Percentiles rank a stretch among this genome's conserved stretches.
Conservation (phyloP, 2,888 invertebrate species). For the Rhagonycha fulva region DNA sequence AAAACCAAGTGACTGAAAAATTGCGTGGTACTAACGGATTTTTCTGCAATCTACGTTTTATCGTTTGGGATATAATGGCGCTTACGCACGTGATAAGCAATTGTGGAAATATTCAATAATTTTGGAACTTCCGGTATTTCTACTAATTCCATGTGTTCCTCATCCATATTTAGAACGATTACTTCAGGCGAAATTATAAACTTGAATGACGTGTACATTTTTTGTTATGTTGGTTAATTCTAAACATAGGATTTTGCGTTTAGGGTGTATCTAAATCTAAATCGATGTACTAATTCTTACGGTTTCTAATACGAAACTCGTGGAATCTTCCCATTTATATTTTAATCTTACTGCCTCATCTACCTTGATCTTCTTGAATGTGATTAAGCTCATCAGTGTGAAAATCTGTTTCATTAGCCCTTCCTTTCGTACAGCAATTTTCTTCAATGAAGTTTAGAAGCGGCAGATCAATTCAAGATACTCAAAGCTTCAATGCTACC, state of each 20-base stretch:
- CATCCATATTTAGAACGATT: background rate
- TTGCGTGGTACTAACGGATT: background rate
- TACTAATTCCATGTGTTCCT: background rate
- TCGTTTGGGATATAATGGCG: background rate
- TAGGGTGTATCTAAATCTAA: background rate
- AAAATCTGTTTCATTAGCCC: no score
- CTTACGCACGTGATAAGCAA: background rate
- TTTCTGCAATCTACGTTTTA: background rate
- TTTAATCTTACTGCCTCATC: no score
- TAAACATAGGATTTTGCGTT: background rate
- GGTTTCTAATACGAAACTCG: no score
- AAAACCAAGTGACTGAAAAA: background rate
- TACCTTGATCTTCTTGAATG: no score
- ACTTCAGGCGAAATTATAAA: background rate
- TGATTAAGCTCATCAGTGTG: no score
- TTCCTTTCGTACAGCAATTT: no score
- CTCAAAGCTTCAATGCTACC: no score
- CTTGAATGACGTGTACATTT: background rate
- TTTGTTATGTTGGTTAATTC: background rate
- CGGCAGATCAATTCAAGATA: no score
- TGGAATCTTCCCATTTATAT: no score
- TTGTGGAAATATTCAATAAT: background rate
- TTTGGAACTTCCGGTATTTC: background rate
- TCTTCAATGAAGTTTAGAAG: no score
- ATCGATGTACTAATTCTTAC: no score